Conservation (phyloP, 2,888 invertebrate species). For the Calameuta idolon region DNA sequence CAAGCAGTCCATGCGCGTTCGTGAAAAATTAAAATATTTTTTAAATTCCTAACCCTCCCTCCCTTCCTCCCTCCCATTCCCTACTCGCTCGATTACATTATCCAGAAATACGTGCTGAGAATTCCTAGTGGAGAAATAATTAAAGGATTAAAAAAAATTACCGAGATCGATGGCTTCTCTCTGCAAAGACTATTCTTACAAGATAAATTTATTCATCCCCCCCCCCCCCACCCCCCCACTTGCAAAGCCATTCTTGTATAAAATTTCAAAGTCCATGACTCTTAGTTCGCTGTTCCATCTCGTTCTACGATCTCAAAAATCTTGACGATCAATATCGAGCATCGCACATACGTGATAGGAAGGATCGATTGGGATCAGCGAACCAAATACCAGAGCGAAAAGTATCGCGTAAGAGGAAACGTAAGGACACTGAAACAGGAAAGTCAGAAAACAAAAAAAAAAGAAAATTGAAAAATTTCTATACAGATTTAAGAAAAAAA, state of each 20-base stretch:
- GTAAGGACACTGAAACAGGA: not conserved
- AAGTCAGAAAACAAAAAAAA: slow-evolving; percentile 18
- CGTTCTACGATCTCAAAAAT: not conserved
- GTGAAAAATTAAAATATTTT: not conserved
- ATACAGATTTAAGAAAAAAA: not conserved
- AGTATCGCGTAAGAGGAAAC: not conserved
- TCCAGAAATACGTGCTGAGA: not conserved
- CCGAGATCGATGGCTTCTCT: not conserved
- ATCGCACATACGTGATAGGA: slow-evolving; percentile 10
- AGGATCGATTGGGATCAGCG: not conserved
- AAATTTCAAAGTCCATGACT: not conserved
- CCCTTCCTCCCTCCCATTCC: no score
- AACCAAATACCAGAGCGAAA: not conserved
- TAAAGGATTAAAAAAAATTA: not conserved
- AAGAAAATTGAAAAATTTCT: not conserved
- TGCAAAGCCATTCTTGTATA: not conserved
- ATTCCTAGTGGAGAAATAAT: not conserved
- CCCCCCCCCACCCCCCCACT: not conserved
- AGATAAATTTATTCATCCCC: not conserved
- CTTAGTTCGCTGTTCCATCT: not conserved
- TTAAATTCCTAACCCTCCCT: no score
- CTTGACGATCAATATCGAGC: slow-evolving; percentile 35
- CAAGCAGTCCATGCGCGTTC: not conserved
- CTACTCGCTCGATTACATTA: not conserved
- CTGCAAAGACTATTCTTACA: not conserved